Evolutionary conservation across 2,888 invertebrate species (phyloP), one percentile per base, ranked within the genome.

Genomic region (Calliphora vomitoria): DNA sequence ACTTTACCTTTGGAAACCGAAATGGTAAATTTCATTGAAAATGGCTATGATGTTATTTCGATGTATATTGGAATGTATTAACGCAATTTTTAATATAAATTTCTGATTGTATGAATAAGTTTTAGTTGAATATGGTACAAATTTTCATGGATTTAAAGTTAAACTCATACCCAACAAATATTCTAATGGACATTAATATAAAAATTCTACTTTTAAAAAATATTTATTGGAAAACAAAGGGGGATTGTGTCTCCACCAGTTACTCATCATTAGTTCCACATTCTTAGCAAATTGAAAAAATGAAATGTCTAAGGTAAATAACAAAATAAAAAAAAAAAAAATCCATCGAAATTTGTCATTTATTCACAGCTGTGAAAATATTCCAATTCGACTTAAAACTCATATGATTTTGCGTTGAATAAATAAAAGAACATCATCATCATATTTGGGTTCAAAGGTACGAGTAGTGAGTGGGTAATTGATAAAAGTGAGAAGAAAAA

Each of bases 281-380:
- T 53, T 64, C 64, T 18, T 18, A 38, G 8, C 35, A 50, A 53
- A 15, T 80, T 20, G 31, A 18, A 18, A 31, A 55, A 55, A 41
- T 58, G 31, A 71, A 62, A 71, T 71, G 38, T 38, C 75, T 38
- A 68, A n/a, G 55, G 41, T 44, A 60, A 74, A 74, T 60, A 50
- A 8, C 4, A 18, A 47, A 38, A 62, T 20, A 31, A 68, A 25
- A 66, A 4, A 44, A 72, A 62, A 62, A 50, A 18, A 64, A 18
- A 58, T 6, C 41, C 15, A 55, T 25, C 31, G 38, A 66, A 44
- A 78, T 11, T 10, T 79, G 35, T 50, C 10, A 80, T 20, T 20
- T 81, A 31, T 41, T 72, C 5, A 44, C 55, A 72, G 55, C 64
- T 64, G 31, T 31, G 10, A 66, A 64, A 55, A 64, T 64, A 31